Evolutionary conservation across 2,888 invertebrate species (phyloP), one percentile per base, ranked within the genome.

Genomic region (Chloroclystis v-ata): DNA sequence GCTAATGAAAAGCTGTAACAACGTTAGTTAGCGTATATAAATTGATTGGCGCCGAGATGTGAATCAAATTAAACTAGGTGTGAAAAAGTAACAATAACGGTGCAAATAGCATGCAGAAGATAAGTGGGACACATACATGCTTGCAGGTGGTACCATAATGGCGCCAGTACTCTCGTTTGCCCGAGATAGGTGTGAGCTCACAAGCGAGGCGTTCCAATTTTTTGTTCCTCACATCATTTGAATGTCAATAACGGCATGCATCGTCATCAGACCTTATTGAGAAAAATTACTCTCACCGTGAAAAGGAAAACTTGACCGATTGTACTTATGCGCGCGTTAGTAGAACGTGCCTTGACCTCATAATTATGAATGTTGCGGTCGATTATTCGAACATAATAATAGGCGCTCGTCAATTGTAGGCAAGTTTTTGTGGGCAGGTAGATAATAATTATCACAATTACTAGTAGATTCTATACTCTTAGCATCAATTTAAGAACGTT

Each of bases 191-290:
- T 63, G 70, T 70, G 72, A 70, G 66, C 67, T 69, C 62, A 72
- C 71, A 67, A 70, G 67, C 66, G 65, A 69, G 72, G 66, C 70
- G 73, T 74, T 73, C 70, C 57, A 61, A 70, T 76, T 80, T 81
- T 78, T 80, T 78, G 75, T 67, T 68, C 56, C 55, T 63, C 68
- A 65, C 67, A 75, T 76, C 66, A 78, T 79, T 79, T 78, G 73
- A 79, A 78, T 81, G 72, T 71, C 74, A 70, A 80, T 78, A 82
- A 76, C 75, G 76, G 74, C 71, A 72, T 73, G 53, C 69, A 72
- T 66, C 67, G 67, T 75, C 73, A 75, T 72, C 67, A 63, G 57
- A 65, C 74, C 72, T 65, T 76, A 76, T 75, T 69, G 61, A 69
- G 70, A 73, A 75, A 72, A 79, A 77, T 57, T 72, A 78, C 75